Base-by-base conservation (phyloP, 2,888 invertebrate species). In the Plutella xylostella region DNA sequence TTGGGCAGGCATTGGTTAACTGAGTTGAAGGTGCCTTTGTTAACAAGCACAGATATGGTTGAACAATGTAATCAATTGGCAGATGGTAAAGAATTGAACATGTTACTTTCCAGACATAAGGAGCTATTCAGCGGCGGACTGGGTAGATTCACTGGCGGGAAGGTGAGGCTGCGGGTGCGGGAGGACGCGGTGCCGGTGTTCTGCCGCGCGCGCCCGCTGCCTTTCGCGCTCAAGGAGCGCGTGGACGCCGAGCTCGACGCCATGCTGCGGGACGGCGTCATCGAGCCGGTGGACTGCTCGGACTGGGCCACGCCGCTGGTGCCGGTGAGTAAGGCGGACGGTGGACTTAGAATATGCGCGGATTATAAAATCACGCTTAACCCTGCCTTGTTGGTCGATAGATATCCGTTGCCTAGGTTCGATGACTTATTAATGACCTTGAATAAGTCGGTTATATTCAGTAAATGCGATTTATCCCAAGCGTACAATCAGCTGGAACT, bases 301-400 rank as follows among this genome's bases (percentile, higher is more conserved):
- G n/a, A n/a, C 14, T 51, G 53, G 33, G 51, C 52, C 2, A 50
- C 54, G 4, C 52, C 53, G 20, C 46, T 54, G 47, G 46, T 53
- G 18, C 48, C 51, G 18, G 51, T 54, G 12, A 46, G 43, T 11
- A 47, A 48, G 11, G 42, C 42, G 3, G 50, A 48, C 38, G 37
- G 47, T 19, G n/a, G 18, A 3, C 14, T 47, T 15, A 39, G 43
- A n/a, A 44, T 43, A 12, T 48, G 45, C 21, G 48, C 45, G 4
- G 48, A 48, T 21, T 48, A 45, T 18, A 48, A 48, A 18, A 30
- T 34, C 1, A 48, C 48, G n/a, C 14, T 48, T 3, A 45, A 48
- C 34, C 43, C 35, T 12, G 45, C 30, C n/a, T 42, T 48, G 34
- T 20, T 44, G 34, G 42, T 48, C 15, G 48, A 48, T 38, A 35